phyloP scores from a whole-genome alignment of 2,113 vertebrate genomes.

The cattle (Bos taurus) region ARS-UCD2.0 NC_037354.1:12802001-12802500 shows the following conservation, averaged over 20 bases:
- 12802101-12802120: conserved; percentile 35
- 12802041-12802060: conserved; percentile 29
- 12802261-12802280: conserved; percentile 34
- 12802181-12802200: conserved; percentile 52
- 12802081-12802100: neutral
- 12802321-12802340: conserved; percentile 54
- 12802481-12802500: neutral
- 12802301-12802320: conserved; percentile 51
- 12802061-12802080: neutral
- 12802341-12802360: neutral
- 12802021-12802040: conserved; percentile 33
- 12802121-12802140: conserved; percentile 43
- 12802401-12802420: conserved; percentile 1
- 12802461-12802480: neutral
- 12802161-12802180: conserved; percentile 40
- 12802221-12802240: conserved; percentile 39
- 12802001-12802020: conserved; percentile 24
- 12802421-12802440: neutral
- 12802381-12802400: neutral
- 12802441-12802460: neutral
- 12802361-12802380: neutral
- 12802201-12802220: conserved; percentile 11
- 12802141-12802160: neutral
- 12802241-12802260: conserved; percentile 43
- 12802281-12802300: neutral